Evolutionary conservation across 2,888 invertebrate species (phyloP), one percentile per base, ranked within the genome.

Genomic region (Odontocolon sp.): DNA sequence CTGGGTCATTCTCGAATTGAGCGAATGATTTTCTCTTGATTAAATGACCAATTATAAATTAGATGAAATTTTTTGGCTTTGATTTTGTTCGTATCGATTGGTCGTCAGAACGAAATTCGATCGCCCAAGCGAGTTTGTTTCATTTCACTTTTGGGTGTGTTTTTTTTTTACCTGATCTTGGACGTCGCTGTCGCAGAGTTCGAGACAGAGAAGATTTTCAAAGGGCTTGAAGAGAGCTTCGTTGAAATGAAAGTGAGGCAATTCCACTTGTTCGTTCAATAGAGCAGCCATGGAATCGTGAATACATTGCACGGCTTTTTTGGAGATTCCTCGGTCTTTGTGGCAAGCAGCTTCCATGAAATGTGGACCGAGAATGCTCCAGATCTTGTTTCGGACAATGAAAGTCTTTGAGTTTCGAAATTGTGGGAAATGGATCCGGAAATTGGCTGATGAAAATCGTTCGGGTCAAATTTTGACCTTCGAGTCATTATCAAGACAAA

Each of bases 261-360:
- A 90, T 88, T 98, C 98, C 0, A 95, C 94, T 89, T 96, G 96
- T 86, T 96, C 96, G 84, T 96, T 96, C 56, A 99, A 91, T 14
- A 98, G 91, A 0, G 96, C 95, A 0, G 96, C 97, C 56, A 98
- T 96, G 16, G 97, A 95, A 86, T 98, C 98, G 87, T 98, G 98
- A 77, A 99, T 95, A 84, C 97, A 97, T 81, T 96, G 95, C 28
- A 98, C 96, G 0, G 98, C 97, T 85, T 97, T 95, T 88, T 97
- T 98, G 0, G 97, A 97, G 69, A 98, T 96, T 68, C 94, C 93
- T 23, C 95, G 93, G 87, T 98, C 98, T 83, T 95, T 95, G 90
- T 98, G 97, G 83, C 98, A 97, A 1, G 98, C 97, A 18, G 98
- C 97, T 93, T 98, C 97, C 94, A 98, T 97, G 67, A 98, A 94